phyloP scores from a whole-genome alignment of 2,888 invertebrate genomes.

The Lacanobia wlatinum region DNA sequence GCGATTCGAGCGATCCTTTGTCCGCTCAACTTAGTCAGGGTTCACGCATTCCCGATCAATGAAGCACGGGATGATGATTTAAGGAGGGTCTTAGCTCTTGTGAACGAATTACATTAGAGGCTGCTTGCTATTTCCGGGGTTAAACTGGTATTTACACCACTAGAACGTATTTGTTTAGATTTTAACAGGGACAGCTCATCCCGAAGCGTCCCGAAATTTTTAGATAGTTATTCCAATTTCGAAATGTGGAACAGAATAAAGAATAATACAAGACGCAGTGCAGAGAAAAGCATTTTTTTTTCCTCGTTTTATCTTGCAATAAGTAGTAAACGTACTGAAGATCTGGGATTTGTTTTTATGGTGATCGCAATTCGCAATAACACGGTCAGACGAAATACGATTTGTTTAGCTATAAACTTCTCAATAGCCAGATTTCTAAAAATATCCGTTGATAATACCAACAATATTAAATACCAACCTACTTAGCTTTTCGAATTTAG shows the following conservation, averaged over 20 bases:
- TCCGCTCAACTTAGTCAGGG: constrained; percentile 72
- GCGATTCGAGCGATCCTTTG: constrained; percentile 69
- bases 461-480: background rate
- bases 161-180: constrained; percentile 49
- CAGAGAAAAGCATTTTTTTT: constrained; percentile 10
- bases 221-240: constrained; percentile 19
- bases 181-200: constrained; percentile 56
- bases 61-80: constrained; percentile 70
- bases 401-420: constrained; percentile 16
- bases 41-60: constrained; percentile 75
- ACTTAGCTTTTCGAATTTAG: background rate
- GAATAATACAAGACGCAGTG: background rate
- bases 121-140: constrained; percentile 63
- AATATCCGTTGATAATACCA: background rate
- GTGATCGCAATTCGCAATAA: constrained; percentile 23
- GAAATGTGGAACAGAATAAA: constrained; percentile 6
- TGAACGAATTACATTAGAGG: constrained; percentile 61
- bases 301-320: background rate
- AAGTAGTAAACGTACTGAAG: constrained; percentile 11
- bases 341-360: constrained; percentile 19
- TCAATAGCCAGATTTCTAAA: background rate
- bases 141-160: constrained; percentile 54
- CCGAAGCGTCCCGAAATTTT: constrained; percentile 5
- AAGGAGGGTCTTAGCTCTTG: constrained; percentile 44
- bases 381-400: constrained; percentile 22